Evolutionary conservation across 2,113 vertebrate genomes (phyloP).

Genomic region (Xenotilapia longispinis): DNA sequence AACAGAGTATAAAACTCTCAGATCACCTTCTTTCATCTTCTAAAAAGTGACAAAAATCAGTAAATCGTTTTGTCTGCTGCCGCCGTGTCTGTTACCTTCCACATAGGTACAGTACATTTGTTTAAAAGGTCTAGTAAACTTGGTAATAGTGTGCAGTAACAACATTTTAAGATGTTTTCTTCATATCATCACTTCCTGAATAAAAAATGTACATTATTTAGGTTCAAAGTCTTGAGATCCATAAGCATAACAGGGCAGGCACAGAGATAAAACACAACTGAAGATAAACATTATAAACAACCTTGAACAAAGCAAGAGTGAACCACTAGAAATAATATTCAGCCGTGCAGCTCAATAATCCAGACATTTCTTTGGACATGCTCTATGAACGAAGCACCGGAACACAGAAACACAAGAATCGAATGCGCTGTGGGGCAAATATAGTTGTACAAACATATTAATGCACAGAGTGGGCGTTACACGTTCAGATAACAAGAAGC

Average conservation of each 20-base stretch:
- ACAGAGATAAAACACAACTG: neutral
- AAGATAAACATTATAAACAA: neutral
- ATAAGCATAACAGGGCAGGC: neutral
- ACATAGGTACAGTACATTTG: neutral
- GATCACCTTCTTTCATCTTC: neutral
- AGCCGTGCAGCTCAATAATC: neutral
- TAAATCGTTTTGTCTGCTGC: neutral
- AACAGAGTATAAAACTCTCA: neutral
- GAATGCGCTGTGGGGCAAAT: neutral
- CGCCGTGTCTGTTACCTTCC: neutral
- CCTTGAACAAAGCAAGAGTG: neutral
- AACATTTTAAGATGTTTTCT: neutral
- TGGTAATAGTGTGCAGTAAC: neutral
- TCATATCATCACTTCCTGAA: neutral
- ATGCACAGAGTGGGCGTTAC: neutral
- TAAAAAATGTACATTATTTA: neutral
- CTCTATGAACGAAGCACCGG: neutral
- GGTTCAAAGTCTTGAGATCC: conserved; percentile 11
- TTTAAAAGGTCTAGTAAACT: neutral
- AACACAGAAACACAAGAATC: neutral
- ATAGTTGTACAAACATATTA: neutral
- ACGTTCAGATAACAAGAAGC: neutral
- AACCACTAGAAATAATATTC: neutral
- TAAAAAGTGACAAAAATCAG: neutral
- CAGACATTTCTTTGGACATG: neutral